Base-by-base conservation (phyloP, 2,113 vertebrate genomes). In the Tretioscincus oriximinensis region DNA sequence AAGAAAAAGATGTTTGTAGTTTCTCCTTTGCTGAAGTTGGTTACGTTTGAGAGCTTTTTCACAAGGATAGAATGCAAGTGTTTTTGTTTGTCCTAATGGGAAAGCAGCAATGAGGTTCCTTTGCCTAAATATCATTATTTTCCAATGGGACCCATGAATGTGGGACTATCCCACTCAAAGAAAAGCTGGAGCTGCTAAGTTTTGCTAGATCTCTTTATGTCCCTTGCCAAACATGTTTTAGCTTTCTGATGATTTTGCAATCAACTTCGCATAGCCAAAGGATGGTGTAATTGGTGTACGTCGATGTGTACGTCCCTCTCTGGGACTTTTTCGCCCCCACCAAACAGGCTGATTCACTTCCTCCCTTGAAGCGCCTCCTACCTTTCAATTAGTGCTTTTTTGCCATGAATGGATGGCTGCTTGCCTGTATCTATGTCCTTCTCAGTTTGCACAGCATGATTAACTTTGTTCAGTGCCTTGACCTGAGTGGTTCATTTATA, bases 241-340 rank as follows among this genome's bases (percentile, higher is more conserved):
- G 85, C 83, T 76, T 89, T 87, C 78, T 81, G 80, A 70, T 76
- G 88, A 91, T 92, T 92, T 92, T 91, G 90, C 88, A 91, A 90
- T 80, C 54, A 73, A 74, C 72, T 47, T 80, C 70, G 70, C 92
- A 92, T 92, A 93, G 90, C 90, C 88, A 88, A 92, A 70, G 1
- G 83, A 88, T 89, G 90, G 86, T 90, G 90, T 93, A 84, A 92
- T 84, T 89, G 84, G 81, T 24, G 5, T 88, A 88, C 89, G 88
- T 78, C 85, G 84, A 70, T 87, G 85, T 8, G 0, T 84, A 73
- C 76, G 86, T 87, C 72, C 84, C 81, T 90, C 87, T 63, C 81
- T 81, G 87, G 87, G 85, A 70, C 51, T 87, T 61, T 81, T 4
- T 58, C 77, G 67, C 85, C 85, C 78, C 49, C 76, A 68, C 67